Evolutionary conservation across 2,888 invertebrate species (phyloP), one percentile per base, ranked within the genome.

Genomic region (Merodon equestris): DNA sequence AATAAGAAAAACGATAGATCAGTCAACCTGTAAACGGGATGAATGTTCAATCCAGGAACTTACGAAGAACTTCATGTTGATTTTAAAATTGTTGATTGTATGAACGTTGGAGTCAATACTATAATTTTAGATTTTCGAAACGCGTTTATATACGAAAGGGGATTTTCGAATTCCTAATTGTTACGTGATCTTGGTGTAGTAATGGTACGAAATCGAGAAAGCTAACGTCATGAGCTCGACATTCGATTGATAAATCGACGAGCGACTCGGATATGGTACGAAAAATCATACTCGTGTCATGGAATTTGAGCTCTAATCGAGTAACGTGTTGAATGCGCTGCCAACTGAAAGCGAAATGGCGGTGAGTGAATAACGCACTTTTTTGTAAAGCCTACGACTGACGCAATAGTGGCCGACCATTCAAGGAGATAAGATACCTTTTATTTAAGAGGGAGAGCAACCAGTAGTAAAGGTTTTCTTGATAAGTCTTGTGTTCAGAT

Each of bases 1-100:
- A 47, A 15, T 12, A 58, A 38, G 27, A 1, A 34, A 34, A 2
- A 9, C 5, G 4, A n/a, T 18, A 18, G 10, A 10, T 36, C 12
- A 40, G 40, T 27, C 3, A 27, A 27, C 27, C 27, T 27, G 7
- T 4, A 4, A 7, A 4, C 27, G 3, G 7, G 27, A 7, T 7
- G 7, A 27, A 2, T 7, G 2, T 27, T 27, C 27, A 27, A 27
- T 27, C 27, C 7, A 27, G 27, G 27, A 27, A 64, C 63, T 64
- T 64, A 64, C 63, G 10, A 64, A 10, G 53, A 45, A 53, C 36
- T 64, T 64, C 63, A 64, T 64, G 14, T 53, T 54, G 51, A 14
- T 14, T 9, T n/a, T 45, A 2, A 9, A 42, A 18, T 27, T 7
- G n/a, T 17, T 36, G 18, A 48, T 48, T 60, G 50, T 40, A 50